Base-by-base conservation (phyloP, 2,113 vertebrate species). In the Egretta garzetta region DNA sequence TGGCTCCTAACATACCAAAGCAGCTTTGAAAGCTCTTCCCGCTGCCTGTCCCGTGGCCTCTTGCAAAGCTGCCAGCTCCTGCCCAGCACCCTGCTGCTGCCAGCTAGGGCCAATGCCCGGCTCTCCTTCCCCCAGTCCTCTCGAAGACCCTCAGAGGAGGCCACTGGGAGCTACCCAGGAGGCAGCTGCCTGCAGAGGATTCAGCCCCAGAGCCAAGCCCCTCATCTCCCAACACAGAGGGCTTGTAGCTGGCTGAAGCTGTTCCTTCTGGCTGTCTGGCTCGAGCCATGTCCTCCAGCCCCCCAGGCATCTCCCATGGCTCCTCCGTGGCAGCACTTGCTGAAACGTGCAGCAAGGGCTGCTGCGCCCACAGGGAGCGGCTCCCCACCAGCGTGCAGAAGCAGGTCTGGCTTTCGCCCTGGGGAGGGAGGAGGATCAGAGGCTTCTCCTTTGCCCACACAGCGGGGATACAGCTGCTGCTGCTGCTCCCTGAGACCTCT, bases 301-400 rank as follows among this genome's bases (percentile, higher is more conserved):
- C 27, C 20, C 11, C 41, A 43, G 37, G 15, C 39, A 47, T 30
- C n/a, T 91, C 41, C 28, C 58, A 24, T 0, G 1, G 80, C 68
- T 67, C n/a, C 80, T 80, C 11, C 30, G 37, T 0, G 2, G 84
- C 76, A 71, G 68, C 49, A 5, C 28, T 56, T 82, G 19, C 52
- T 0, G 0, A 10, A 80, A 70, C 33, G 9, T 0, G 4, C 20
- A 20, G 18, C 0, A 10, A 85, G 10, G 1, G 12, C 70, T 35
- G 86, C 80, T 60, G 8, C 62, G 4, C 49, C 64, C 63, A 88
- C 21, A 14, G 59, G 45, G 33, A 84, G 72, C 73, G 74, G 94
- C 91, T 88, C 81, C 66, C 12, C 1, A 2, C 23, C 12, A 5
- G 70, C 81, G 0, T 90, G 93, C 73, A 75, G 49, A 37, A 81